Conservation (phyloP, 2,888 invertebrate species). For the Polymixis lichenea region DNA sequence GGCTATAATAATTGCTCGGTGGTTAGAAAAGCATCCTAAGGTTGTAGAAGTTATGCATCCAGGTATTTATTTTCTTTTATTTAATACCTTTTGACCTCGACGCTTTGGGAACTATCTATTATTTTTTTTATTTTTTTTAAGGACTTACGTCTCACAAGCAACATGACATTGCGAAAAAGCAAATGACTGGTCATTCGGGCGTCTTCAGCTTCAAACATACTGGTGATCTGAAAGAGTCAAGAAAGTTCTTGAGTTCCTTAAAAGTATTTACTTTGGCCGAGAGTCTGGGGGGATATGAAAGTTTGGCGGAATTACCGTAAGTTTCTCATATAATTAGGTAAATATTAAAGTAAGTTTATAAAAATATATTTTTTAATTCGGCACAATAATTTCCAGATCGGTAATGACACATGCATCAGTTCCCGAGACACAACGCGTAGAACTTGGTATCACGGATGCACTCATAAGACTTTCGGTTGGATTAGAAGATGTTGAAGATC, state of each 20-base stretch:
- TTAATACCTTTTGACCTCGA: too few relatives aligned
- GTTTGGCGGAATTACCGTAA: slow-evolving; percentile 98
- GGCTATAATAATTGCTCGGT: slow-evolving; percentile 94
- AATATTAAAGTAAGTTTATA: not conserved
- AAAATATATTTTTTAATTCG: not conserved
- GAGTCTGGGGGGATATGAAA: slow-evolving; percentile 98
- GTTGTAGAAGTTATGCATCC: slow-evolving; percentile 96
- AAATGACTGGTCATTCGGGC: slow-evolving; percentile 97
- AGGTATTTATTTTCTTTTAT: slow-evolving; percentile 82
- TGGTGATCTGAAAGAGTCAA: slow-evolving; percentile 93
- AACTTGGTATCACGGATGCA: slow-evolving; percentile 95
- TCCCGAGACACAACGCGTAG: slow-evolving; percentile 93
- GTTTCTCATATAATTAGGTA: slow-evolving; percentile 74
- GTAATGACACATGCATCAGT: slow-evolving; percentile 99
- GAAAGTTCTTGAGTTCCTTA: slow-evolving; percentile 93
- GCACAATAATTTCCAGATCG: slow-evolving; percentile 89
- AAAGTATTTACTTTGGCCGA: slow-evolving; percentile 97
- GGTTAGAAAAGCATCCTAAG: slow-evolving; percentile 94
- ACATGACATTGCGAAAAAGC: slow-evolving; percentile 94
- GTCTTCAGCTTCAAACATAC: slow-evolving; percentile 97
- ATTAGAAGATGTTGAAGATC: slow-evolving; percentile 96
- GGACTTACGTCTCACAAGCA: slow-evolving; percentile 97
- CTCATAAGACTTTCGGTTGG: slow-evolving; percentile 97
- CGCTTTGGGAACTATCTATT: not conserved
- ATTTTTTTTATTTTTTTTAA: slow-evolving; percentile 73